phyloP scores from a whole-genome alignment of 2,888 invertebrate species.

The Diaprepes abbreviatus region DNA sequence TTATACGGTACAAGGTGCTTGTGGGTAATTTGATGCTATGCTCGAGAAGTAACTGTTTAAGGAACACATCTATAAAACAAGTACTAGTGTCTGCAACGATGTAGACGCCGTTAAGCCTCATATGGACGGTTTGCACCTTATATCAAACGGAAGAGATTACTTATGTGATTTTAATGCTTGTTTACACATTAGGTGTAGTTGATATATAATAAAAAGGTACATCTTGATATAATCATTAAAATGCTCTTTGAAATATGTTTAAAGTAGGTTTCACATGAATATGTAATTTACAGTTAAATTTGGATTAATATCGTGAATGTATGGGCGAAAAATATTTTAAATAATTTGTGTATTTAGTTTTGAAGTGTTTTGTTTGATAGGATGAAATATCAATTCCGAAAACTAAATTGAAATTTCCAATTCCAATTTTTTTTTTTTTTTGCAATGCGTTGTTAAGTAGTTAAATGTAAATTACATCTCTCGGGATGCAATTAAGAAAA shows the following conservation, averaged over 20 bases:
- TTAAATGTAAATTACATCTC: too few species aligned
- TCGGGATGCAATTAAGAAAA: too few species aligned
- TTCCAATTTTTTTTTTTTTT: too few species aligned
- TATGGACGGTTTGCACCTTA: constrained; percentile 25
- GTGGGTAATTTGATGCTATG: constrained; percentile 29
- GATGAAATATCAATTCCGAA: too few species aligned
- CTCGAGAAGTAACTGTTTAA: constrained; percentile 32
- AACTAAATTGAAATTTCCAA: too few species aligned
- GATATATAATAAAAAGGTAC: constrained; percentile 1
- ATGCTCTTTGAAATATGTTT: not conserved
- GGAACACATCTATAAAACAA: constrained; percentile 34
- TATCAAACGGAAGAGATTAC: constrained; percentile 31
- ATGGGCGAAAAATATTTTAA: too few species aligned
- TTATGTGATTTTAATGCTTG: constrained; percentile 24
- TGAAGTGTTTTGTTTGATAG: too few species aligned
- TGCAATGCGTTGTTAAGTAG: too few species aligned
- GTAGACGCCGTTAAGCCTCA: constrained; percentile 27
- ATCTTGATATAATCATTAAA: constrained; percentile 7
- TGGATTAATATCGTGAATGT: not conserved
- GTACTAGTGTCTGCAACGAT: constrained; percentile 26
- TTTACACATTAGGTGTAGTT: constrained; percentile 5
- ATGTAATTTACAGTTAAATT: not conserved
- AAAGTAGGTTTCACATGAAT: not conserved
- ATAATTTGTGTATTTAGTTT: too few species aligned
- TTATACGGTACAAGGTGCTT: constrained; percentile 30